These are phyloP conservation scores for Diplodus sargus DNA, from an alignment of 2,797 vertebrate species.

Conservation along the genomic window DNA sequence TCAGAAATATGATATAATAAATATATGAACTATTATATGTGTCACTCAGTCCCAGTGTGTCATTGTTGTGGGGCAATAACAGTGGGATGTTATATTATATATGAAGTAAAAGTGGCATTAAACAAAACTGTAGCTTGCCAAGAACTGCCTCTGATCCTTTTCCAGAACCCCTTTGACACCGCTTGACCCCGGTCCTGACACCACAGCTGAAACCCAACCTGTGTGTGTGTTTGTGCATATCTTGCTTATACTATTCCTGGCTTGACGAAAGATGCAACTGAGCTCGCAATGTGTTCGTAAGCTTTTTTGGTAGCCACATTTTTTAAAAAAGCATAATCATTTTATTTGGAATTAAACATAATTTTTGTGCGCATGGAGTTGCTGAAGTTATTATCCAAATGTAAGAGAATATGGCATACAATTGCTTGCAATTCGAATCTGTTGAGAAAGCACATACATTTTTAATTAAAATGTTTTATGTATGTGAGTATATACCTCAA, in stretches of 20 bases:
- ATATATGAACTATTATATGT: not conserved
- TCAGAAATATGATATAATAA: not conserved
- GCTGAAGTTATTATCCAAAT: not conserved
- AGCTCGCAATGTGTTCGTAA: slow-evolving; percentile 39
- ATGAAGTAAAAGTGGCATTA: slow-evolving; percentile 6
- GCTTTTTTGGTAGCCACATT: not conserved
- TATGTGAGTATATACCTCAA: not conserved
- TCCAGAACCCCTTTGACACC: slow-evolving; percentile 7
- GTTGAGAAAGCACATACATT: not conserved
- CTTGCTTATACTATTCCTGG: slow-evolving; percentile 35
- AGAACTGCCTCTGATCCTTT: slow-evolving; percentile 5
- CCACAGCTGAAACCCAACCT: slow-evolving; percentile 29
- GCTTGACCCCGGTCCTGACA: not conserved
- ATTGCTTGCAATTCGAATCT: not conserved
- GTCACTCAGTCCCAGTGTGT: not conserved
- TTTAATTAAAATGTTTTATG: too few species aligned
- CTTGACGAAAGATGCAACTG: slow-evolving; percentile 26
- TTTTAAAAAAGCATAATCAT: not conserved
- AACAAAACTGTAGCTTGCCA: slow-evolving; percentile 1
- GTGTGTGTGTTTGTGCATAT: not conserved
- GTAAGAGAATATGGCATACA: not conserved
- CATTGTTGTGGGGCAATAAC: not conserved
- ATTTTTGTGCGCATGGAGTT: not conserved
- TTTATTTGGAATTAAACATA: not conserved
- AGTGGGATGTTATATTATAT: not conserved